Conservation (phyloP, 2,113 vertebrate genomes). For the Sclerurus mexicanus region DNA sequence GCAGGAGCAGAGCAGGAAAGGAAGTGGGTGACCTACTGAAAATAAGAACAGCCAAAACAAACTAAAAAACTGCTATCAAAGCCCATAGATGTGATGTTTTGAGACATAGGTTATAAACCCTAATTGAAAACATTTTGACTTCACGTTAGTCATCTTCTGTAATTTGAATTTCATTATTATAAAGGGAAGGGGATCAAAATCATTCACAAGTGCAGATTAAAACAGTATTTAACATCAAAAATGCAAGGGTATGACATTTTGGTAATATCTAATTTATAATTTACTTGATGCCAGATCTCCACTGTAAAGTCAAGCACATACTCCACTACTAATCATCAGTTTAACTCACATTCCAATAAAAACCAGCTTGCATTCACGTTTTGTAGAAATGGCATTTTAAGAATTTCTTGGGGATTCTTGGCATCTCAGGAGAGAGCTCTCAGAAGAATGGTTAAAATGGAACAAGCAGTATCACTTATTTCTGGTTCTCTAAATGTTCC, state of each 20-base stretch:
- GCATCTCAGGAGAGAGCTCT: background rate
- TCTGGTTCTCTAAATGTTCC: background rate
- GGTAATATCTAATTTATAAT: background rate
- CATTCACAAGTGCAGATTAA: background rate
- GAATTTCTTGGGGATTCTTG: background rate
- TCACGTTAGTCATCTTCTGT: background rate
- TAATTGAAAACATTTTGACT: constrained; percentile 3
- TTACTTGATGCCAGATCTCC: background rate
- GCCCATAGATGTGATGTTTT: background rate
- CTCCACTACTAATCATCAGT: background rate
- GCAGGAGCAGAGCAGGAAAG: background rate
- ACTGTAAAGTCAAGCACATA: background rate
- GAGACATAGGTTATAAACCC: background rate
- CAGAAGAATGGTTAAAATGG: background rate
- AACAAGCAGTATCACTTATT: background rate
- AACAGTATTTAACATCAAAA: background rate
- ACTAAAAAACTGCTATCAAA: background rate
- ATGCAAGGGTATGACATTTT: background rate
- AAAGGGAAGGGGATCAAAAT: background rate
- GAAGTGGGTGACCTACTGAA: background rate
- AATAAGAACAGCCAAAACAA: background rate
- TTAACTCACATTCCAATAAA: background rate
- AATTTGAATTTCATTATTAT: background rate
- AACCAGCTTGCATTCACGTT: background rate
- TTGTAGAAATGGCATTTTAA: background rate